These are phyloP conservation scores for Thinocorus orbignyianus DNA, from an alignment of 2,113 vertebrate genomes.

Conservation along the genomic window DNA sequence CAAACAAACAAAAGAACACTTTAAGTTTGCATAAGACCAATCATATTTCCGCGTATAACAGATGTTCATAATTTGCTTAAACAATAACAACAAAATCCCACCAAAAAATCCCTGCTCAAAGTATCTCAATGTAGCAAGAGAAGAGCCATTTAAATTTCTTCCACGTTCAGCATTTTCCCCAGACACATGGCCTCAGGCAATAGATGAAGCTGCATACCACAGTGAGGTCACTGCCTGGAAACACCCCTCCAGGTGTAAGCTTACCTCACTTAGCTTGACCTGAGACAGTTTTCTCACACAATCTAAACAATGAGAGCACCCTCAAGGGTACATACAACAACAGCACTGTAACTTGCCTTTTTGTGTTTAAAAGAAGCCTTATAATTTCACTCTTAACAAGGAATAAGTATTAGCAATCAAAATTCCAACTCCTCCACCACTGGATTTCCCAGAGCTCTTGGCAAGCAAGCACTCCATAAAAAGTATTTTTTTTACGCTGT, in stretches of 20 bases:
- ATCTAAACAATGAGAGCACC: background rate
- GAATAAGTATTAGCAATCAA: rapidly evolving
- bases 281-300: background rate
- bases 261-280: background rate
- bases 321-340: background rate
- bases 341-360: rapidly evolving
- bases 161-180: background rate
- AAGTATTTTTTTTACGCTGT: rapidly evolving
- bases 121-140: background rate
- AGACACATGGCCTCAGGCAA: background rate
- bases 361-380: background rate
- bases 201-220: background rate
- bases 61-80: background rate
- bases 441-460: background rate
- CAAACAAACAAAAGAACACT: background rate
- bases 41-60: background rate
- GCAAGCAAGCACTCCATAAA: background rate
- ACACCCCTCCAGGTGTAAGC: background rate
- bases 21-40: background rate
- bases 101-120: background rate
- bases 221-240: background rate
- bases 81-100: background rate
- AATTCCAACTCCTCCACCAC: background rate
- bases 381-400: background rate
- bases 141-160: background rate